These are phyloP conservation scores for Chroicocephalus ridibundus DNA, from an alignment of 2,113 vertebrate species.

Conservation along the genomic window DNA sequence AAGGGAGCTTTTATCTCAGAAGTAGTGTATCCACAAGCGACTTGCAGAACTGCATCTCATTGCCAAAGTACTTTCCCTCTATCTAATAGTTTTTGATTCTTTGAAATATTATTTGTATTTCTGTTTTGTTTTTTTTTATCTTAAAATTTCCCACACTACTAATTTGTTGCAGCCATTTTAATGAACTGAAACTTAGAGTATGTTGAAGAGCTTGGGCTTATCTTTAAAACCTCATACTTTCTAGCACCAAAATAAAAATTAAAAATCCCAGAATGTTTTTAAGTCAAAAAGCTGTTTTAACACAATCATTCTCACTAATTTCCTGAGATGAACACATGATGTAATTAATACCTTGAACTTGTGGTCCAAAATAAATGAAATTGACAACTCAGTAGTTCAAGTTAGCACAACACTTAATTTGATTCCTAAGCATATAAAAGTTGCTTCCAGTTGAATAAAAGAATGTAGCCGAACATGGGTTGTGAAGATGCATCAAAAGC, in stretches of 20 bases:
- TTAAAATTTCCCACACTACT: not conserved
- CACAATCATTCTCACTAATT: not conserved
- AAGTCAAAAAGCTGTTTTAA: not conserved
- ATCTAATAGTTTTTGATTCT: not conserved
- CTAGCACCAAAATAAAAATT: not conserved
- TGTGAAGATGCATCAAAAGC: conserved; percentile 23
- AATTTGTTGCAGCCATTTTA: not conserved
- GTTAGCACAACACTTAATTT: not conserved
- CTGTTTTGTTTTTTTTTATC: not conserved
- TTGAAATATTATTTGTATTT: not conserved
- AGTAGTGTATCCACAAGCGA: not conserved
- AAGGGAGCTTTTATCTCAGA: not conserved
- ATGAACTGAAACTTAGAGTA: not conserved
- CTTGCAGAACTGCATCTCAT: not conserved
- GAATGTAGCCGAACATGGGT: not conserved
- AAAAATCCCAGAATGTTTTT: not conserved
- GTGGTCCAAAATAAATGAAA: not conserved
- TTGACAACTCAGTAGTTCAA: not conserved
- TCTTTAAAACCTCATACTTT: not conserved
- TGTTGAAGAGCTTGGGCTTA: not conserved
- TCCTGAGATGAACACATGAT: not conserved
- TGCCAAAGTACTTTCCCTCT: not conserved
- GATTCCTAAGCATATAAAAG: not conserved
- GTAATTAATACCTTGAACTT: not conserved
- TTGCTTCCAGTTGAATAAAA: conserved; percentile 10